Base-by-base conservation (phyloP, 2,888 invertebrate species). In the Parasteatoda lunata region DNA sequence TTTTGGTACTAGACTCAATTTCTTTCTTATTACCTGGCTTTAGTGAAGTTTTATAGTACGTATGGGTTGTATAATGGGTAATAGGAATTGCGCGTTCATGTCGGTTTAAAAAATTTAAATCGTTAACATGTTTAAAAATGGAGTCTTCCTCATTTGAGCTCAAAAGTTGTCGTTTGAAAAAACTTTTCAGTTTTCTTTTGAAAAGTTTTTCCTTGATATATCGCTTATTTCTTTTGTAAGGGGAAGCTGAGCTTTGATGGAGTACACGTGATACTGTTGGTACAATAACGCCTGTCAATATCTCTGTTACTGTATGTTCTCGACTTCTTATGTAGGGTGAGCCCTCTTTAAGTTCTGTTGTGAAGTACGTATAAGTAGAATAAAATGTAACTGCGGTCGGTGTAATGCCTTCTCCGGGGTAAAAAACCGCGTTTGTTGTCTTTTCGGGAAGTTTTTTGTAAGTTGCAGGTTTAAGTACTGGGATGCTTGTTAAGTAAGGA, bases 21-120 rank as follows among this genome's bases (percentile, higher is more conserved):
- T 76, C 59, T 91, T 96, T 95, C 0, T 96, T 96, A 92, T 96
- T 96, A 54, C 95, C 95, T 85, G 96, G 96, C 1, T 96, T 96
- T 91, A 96, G 96, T 84, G 97, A 95, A 7, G 88, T 88, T 68
- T 77, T 54, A 51, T 88, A 83, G 54, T 79, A 83, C 5, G 88
- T 88, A 52, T 88, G 72, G 0, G 88, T 88, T 3, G 88, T 88
- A 13, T 83, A 88, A 66, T 79, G 71, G 0, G 83, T 88, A 0
- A 79, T 66, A 9, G 88, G 88, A 4, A 82, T 66, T 2, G 59
- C 15, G 11, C 8, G 66, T 8, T 81, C 52, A 3, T 73, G 73
- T 15, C 54, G 68, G 11, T 75, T 59, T n/a, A 68, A 68, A 30
- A 30, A 30, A 54, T 54, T 69, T 47, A 81, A 49, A 5, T 81